Conservation (phyloP, 2,113 vertebrate species). For the Nesoenas mayeri region DNA sequence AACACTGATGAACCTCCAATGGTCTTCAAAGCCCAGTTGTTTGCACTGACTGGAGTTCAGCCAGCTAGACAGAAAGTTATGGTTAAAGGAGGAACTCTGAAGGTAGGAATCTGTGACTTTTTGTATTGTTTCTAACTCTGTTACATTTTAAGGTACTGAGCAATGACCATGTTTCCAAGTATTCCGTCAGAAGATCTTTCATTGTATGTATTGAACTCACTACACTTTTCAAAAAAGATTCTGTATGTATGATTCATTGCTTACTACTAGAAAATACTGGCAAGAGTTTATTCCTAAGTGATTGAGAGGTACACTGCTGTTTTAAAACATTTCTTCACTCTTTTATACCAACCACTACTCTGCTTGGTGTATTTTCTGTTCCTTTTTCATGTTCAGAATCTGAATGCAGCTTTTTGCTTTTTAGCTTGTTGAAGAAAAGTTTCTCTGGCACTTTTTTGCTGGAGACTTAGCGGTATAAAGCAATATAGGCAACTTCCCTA, state of each 20-base stretch:
- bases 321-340: not conserved
- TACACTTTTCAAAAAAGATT: not conserved
- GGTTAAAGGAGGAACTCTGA: slow-evolving; percentile 98
- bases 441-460: not conserved
- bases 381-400: not conserved
- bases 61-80: slow-evolving; percentile 98
- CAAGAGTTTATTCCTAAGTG: not conserved
- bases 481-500: not conserved
- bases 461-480: not conserved
- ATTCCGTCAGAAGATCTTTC: not conserved
- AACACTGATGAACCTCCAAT: slow-evolving; percentile 98
- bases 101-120: slow-evolving; percentile 76
- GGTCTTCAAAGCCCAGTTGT: slow-evolving; percentile 99
- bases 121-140: not conserved
- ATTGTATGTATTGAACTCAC: not conserved
- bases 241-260: not conserved
- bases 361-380: not conserved
- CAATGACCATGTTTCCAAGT: rapidly evolving
- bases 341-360: not conserved
- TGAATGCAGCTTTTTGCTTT: not conserved
- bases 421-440: not conserved
- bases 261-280: not conserved
- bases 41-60: slow-evolving; percentile 95
- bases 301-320: not conserved
- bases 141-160: not conserved